These are phyloP conservation scores for Parotia lawesii DNA, from an alignment of 2,113 vertebrate species.

Conservation along the genomic window DNA sequence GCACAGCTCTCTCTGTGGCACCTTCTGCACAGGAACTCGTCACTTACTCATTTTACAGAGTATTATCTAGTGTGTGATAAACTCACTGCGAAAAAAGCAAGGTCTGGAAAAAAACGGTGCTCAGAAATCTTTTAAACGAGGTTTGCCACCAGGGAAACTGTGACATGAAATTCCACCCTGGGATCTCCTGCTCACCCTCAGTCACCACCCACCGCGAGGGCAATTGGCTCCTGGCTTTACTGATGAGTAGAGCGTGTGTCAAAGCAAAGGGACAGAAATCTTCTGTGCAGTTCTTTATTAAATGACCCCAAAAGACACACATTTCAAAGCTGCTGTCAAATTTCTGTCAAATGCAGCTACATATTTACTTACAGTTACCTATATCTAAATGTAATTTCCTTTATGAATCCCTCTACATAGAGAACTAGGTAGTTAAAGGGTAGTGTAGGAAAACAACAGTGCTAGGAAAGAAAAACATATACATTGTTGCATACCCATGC, in stretches of 20 bases:
- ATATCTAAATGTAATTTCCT: not conserved
- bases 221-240: fast-evolving
- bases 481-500: not conserved
- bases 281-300: not conserved
- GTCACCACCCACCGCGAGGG: not conserved
- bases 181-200: not conserved
- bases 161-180: not conserved
- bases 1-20: not conserved
- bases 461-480: not conserved
- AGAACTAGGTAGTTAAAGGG: not conserved
- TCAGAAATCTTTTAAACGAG: not conserved
- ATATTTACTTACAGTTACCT: not conserved
- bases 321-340: not conserved
- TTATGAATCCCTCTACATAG: not conserved
- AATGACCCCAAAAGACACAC: not conserved
- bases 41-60: not conserved
- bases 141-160: not conserved
- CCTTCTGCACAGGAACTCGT: not conserved
- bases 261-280: not conserved
- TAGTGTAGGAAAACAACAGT: not conserved
- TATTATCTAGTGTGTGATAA: not conserved
- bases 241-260: not conserved
- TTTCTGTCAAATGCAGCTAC: not conserved
- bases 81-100: not conserved
- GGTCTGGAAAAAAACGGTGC: not conserved